Evolutionary conservation across 2,888 invertebrate genomes (phyloP).

Genomic region (Pardosa pseudoannulata): DNA sequence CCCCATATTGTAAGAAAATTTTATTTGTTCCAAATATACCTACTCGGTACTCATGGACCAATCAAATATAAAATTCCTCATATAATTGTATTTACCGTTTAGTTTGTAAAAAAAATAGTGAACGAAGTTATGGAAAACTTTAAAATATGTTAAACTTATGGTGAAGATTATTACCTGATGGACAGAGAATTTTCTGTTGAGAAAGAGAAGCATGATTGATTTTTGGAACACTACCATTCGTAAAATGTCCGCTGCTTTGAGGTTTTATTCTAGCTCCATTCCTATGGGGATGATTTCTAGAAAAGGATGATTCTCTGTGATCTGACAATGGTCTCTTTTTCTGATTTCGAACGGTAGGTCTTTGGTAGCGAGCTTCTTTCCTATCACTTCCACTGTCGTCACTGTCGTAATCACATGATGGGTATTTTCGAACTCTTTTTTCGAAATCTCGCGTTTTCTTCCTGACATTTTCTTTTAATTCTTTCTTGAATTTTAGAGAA

Average conservation of each 20-base stretch:
- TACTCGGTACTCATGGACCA: no score
- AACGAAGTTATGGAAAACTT: no score
- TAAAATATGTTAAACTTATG: no score
- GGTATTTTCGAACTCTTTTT: conserved; percentile 47
- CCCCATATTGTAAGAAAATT: no score
- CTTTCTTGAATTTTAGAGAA: conserved; percentile 40
- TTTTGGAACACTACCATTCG: conserved; percentile 43
- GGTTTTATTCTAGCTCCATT: conserved; percentile 41
- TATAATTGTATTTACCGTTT: no score
- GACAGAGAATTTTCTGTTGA: no score
- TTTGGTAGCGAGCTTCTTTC: conserved; percentile 30
- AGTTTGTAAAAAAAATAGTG: no score
- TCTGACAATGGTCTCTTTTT: conserved; percentile 20
- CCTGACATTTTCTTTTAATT: conserved; percentile 56
- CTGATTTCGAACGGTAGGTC: conserved; percentile 22
- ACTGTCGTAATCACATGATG: conserved; percentile 37
- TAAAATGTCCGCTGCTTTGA: conserved; percentile 32
- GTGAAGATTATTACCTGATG: no score
- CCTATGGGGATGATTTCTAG: conserved; percentile 66
- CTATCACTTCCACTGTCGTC: conserved; percentile 61
- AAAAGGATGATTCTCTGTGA: conserved; percentile 40
- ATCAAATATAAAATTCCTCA: no score
- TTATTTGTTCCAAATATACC: no score
- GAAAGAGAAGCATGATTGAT: neutral
- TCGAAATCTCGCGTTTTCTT: conserved; percentile 59